Percentiles rank a stretch among this genome's conserved stretches.
These are phyloP conservation scores for Notoglanidium macrostoma DNA, from an alignment of 2,797 vertebrate species.

Conservation along the genomic window DNA sequence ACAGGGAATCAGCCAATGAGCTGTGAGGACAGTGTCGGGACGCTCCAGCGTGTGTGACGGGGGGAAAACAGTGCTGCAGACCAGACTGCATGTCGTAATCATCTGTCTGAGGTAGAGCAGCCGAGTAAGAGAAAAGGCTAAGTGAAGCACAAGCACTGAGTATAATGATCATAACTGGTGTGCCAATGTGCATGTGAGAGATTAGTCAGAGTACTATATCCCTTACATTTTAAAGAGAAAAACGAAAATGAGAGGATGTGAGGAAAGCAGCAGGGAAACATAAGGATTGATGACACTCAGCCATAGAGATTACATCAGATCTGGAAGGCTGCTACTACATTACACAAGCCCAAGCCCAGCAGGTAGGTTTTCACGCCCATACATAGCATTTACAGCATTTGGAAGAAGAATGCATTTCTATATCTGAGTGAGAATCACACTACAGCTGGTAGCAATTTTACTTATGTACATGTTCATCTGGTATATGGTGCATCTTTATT, in stretches of 20 bases:
- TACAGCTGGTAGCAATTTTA: neutral
- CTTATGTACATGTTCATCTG: neutral
- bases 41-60: slow-evolving; percentile 4
- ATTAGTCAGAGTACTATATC: slow-evolving; percentile 16
- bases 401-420: slow-evolving; percentile 1
- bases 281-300: slow-evolving; percentile 10
- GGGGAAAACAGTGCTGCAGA: slow-evolving; percentile 24
- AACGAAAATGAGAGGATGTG: slow-evolving; percentile 20
- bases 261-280: slow-evolving; percentile 19
- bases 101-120: slow-evolving; percentile 21
- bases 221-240: neutral
- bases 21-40: slow-evolving; percentile 47
- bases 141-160: slow-evolving; percentile 13
- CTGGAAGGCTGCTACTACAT: slow-evolving; percentile 35
- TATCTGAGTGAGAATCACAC: slow-evolving; percentile 8
- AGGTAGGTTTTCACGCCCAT: slow-evolving; percentile 4
- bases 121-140: slow-evolving; percentile 26
- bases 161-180: slow-evolving; percentile 33
- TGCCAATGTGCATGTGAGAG: slow-evolving; percentile 5
- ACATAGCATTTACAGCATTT: neutral
- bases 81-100: slow-evolving; percentile 49
- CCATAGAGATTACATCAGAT: slow-evolving; percentile 34
- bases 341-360: slow-evolving; percentile 28
- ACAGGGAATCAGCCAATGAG: slow-evolving; percentile 61
- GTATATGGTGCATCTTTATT: slow-evolving; percentile 10